Conservation (phyloP, 1,140 invertebrate genomes). For the Alviniconcha marisindica region DNA sequence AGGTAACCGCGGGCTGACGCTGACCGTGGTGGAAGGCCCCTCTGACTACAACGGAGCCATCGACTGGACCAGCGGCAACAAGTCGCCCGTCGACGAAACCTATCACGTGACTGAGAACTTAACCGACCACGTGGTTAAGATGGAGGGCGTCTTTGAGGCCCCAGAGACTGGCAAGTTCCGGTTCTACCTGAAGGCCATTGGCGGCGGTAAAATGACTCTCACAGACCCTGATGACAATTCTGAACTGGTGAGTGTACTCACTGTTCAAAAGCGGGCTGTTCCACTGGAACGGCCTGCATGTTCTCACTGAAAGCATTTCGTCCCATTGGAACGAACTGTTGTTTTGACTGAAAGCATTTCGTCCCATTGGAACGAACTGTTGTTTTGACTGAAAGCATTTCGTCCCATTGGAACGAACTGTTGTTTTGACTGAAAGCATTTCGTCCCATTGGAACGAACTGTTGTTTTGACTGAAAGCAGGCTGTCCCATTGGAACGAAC, state of each 20-base stretch:
- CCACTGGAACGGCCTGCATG: no score
- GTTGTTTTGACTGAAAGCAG: no score
- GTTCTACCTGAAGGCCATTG: slow-evolving; percentile 39
- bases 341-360: no score
- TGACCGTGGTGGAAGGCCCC: slow-evolving; percentile 51
- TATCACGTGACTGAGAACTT: slow-evolving; percentile 3
- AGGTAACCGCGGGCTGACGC: slow-evolving; percentile 59
- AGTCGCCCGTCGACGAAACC: slow-evolving; percentile 25
- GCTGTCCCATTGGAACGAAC: no score
- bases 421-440: no score
- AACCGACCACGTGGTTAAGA: slow-evolving; percentile 41
- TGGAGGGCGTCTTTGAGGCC: slow-evolving; percentile 44
- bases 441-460: no score
- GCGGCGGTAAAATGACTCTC: slow-evolving; percentile 39
- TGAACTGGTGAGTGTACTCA: slow-evolving; percentile 46
- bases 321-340: no score
- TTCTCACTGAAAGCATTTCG: no score
- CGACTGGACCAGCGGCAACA: slow-evolving; percentile 28
- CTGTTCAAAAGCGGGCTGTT: no score
- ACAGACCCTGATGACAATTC: slow-evolving; percentile 18
- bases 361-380: no score
- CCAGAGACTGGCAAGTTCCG: slow-evolving; percentile 27
- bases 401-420: no score
- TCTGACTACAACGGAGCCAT: neutral
- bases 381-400: no score